Conservation (phyloP, 2,113 vertebrate species). For the Limanda limanda region DNA sequence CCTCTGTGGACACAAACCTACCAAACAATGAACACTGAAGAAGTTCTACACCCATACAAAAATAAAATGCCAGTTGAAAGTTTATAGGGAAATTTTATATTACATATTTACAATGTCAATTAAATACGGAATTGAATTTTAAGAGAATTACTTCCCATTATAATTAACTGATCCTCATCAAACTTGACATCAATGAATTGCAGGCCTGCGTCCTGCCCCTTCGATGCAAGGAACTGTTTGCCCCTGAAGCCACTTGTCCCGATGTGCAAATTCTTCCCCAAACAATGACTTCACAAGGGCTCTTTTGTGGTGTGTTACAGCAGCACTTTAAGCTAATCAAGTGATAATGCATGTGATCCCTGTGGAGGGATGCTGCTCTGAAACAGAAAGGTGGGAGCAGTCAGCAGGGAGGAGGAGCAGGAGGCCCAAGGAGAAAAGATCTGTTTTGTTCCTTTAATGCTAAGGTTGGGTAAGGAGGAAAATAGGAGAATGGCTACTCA, state of each 20-base stretch:
- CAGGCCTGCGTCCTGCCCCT: too few species aligned
- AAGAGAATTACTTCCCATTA: too few species aligned
- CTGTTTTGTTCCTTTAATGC: background rate
- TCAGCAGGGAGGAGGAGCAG: background rate
- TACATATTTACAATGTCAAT: too few species aligned
- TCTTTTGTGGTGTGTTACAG: conserved; percentile 37
- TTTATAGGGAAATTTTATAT: too few species aligned
- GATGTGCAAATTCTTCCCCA: background rate
- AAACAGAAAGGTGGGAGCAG: conserved; percentile 7
- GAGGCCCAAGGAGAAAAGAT: background rate
- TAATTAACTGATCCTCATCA: too few species aligned
- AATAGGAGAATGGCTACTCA: too few species aligned
- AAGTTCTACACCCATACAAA: background rate
- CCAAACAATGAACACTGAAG: background rate
- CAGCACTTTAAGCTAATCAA: conserved; percentile 58
- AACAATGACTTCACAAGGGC: conserved; percentile 46
- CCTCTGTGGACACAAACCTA: background rate
- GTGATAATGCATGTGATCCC: conserved; percentile 75
- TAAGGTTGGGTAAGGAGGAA: background rate
- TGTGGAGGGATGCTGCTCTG: background rate
- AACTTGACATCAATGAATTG: too few species aligned
- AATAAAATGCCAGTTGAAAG: background rate
- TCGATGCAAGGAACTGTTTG: background rate
- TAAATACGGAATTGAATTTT: too few species aligned
- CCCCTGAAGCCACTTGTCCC: background rate